These are phyloP conservation scores for Desoria tigrina DNA, from an alignment of 2,888 invertebrate species.

Conservation along the genomic window DNA sequence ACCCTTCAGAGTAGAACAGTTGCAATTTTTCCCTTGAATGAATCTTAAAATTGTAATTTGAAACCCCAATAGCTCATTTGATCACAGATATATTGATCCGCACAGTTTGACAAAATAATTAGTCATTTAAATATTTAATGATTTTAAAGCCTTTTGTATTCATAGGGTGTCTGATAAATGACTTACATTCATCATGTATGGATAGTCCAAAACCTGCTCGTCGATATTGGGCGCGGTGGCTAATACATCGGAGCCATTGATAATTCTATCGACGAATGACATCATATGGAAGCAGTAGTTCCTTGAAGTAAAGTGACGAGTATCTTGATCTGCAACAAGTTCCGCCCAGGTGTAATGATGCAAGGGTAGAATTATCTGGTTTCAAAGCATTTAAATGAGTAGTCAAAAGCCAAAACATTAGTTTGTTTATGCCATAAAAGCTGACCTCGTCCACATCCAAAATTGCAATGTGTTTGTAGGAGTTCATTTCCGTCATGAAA, in stretches of 20 bases:
- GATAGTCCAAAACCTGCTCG: neutral
- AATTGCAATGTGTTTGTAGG: neutral
- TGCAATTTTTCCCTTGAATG: too few relatives aligned
- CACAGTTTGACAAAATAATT: neutral
- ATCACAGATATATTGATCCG: too few relatives aligned
- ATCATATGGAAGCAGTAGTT: neutral
- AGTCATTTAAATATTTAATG: too few relatives aligned
- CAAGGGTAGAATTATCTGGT: neutral
- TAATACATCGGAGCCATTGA: neutral
- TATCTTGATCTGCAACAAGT: neutral
- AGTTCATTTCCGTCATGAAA: neutral
- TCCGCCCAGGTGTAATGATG: neutral
- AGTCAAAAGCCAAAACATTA: too few relatives aligned
- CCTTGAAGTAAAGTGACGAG: neutral
- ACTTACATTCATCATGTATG: neutral
- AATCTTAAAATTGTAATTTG: too few relatives aligned
- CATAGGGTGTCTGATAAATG: too few relatives aligned
- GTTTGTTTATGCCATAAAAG: neutral
- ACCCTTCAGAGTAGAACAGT: too few relatives aligned
- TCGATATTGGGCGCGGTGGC: neutral
- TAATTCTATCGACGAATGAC: neutral
- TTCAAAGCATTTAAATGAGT: neutral
- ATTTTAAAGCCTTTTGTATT: too few relatives aligned
- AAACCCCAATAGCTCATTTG: too few relatives aligned
- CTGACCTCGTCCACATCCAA: slow-evolving; percentile 13